phyloP scores from a whole-genome alignment of 2,888 invertebrate species.

The Tetrapedia diversipes region DNA sequence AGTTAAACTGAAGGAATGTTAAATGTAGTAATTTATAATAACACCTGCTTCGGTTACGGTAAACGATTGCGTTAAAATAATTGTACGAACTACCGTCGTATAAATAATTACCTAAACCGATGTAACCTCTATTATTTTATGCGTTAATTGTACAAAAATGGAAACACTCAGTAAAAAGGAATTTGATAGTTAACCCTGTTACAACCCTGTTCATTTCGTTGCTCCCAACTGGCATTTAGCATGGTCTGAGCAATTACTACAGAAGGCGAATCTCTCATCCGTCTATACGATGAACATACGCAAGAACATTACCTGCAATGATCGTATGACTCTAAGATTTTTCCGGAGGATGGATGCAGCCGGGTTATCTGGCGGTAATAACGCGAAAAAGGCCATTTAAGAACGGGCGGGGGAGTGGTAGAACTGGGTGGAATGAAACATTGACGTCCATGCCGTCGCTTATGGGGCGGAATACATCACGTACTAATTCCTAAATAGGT shows the following conservation, averaged over 20 bases:
- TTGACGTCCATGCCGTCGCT: constrained; percentile 63
- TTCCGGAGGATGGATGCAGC: constrained; percentile 60
- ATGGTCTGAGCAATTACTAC: constrained; percentile 10
- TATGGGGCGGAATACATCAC: constrained; percentile 70
- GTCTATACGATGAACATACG: constrained; percentile 43
- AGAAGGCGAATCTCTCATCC: constrained; percentile 29
- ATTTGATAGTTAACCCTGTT: too few relatives aligned
- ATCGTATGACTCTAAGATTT: constrained; percentile 61
- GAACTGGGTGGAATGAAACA: constrained; percentile 65
- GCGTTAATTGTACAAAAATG: too few relatives aligned
- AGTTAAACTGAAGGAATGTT: too few relatives aligned
- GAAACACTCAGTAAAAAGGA: too few relatives aligned
- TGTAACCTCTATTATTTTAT: too few relatives aligned
- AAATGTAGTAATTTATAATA: too few relatives aligned
- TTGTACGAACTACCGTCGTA: too few relatives aligned
- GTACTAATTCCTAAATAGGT: constrained; percentile 72
- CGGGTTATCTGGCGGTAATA: constrained; percentile 68
- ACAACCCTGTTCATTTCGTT: too few relatives aligned
- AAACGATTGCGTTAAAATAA: too few relatives aligned
- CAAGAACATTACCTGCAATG: constrained; percentile 64
- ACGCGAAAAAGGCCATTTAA: constrained; percentile 69
- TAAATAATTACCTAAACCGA: too few relatives aligned
- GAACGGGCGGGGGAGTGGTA: constrained; percentile 28
- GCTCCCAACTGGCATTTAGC: too few relatives aligned
- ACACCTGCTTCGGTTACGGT: too few relatives aligned